Evolutionary conservation across 2,113 vertebrate species (phyloP), one percentile per base, ranked within the genome.

Genomic region (Chaetura pelagica): DNA sequence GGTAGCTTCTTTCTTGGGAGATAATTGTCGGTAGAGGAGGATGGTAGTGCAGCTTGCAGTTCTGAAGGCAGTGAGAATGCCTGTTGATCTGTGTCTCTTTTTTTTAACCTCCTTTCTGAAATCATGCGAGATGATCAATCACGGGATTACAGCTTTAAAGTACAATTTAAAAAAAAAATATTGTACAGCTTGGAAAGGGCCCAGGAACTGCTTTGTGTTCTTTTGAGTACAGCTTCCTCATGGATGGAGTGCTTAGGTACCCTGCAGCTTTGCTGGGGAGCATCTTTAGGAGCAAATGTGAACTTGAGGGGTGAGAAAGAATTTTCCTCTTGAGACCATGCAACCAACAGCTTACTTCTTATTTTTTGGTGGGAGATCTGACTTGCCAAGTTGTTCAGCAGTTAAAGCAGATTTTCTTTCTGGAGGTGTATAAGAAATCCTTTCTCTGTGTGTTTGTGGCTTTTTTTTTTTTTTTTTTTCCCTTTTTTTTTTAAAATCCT

Each of bases 151-250:
- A 57, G 75, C 55, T 94, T 95, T 73, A 88, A 89, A 84, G 80
- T 64, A 40, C 0, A 6, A 49, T 67, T 84, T 94, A 77, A n/a
- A 88, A 81, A 49, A 94, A 93, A 42, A 38, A 38, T 71, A 63
- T 89, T 67, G 76, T 54, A 15, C 66, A 72, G n/a, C 22, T 94
- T 96, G 94, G 89, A 95, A 81, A 78, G n/a, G 52, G 71, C 76
- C 93, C 91, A 84, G 90, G 49, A 86, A 34, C 73, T 55, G 54
- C 49, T 95, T 92, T 30, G 0, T 67, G 38, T 68, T 75, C n/a
- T 63, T 84, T 48, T 64, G 49, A 77, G 62, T 57, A 30, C 38
- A 35, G 67, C 58, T 79, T 85, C 51, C 22, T 90, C 26, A 2
- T 54, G 78, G 75, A 88, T 78, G 58, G 67, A 49, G 63, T 35